phyloP scores from a whole-genome alignment of 2,888 invertebrate species.

The Steinernema scapterisci region DNA sequence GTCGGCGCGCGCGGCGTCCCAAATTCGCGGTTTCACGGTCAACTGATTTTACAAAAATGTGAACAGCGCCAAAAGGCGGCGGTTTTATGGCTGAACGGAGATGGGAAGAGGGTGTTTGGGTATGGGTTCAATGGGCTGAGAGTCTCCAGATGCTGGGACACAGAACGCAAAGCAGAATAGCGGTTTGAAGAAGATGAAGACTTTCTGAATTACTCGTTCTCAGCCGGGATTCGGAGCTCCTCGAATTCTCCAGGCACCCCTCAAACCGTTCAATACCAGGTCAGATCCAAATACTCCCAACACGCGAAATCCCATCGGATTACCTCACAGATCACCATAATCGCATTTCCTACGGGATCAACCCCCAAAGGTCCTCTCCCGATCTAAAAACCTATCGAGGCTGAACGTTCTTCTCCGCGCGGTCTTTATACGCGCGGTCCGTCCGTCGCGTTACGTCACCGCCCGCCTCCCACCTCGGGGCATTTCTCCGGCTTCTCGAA shows the following conservation, averaged over 20 bases:
- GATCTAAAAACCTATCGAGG: background rate
- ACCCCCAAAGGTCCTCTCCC: too few species aligned
- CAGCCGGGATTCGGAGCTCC: too few species aligned
- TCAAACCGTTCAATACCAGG: too few species aligned
- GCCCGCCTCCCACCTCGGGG: constrained; percentile 2
- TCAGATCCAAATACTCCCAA: too few species aligned
- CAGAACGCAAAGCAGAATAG: too few species aligned
- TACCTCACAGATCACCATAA: too few species aligned
- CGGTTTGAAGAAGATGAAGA: too few species aligned
- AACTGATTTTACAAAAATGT: background rate
- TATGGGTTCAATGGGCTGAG: background rate
- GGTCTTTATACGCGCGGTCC: constrained; percentile 12
- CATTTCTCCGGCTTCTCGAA: constrained; percentile 9
- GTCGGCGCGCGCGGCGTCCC: background rate
- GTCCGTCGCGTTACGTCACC: background rate
- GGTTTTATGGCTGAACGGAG: background rate
- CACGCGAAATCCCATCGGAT: too few species aligned
- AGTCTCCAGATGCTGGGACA: too few species aligned
- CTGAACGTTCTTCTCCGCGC: background rate
- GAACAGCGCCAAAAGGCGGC: background rate
- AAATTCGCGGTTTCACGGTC: constrained; percentile 24
- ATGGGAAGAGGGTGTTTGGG: background rate
- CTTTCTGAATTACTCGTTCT: too few species aligned
- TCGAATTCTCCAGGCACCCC: too few species aligned
- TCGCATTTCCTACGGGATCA: too few species aligned